These are phyloP conservation scores for Gastracanthus pulcherrimus DNA, from an alignment of 2,888 invertebrate species.

Conservation along the genomic window DNA sequence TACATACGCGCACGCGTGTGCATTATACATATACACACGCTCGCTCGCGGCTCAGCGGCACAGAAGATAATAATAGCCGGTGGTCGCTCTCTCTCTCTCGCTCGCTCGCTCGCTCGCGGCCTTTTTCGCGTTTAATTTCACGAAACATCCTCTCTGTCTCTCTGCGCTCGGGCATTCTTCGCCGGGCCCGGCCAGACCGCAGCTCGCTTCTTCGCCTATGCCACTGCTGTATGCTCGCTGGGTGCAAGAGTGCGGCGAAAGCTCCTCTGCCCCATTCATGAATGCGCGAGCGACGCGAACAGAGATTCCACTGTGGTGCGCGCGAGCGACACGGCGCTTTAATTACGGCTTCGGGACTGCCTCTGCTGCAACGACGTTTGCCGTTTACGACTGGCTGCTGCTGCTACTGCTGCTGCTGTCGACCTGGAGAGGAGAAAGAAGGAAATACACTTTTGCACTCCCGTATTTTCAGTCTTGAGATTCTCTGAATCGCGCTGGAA, in stretches of 20 bases:
- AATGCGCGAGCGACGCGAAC: slow-evolving; percentile 63
- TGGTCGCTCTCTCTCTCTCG: slow-evolving; percentile 41
- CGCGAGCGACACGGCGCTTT: slow-evolving; percentile 61
- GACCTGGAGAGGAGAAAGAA: too few species aligned
- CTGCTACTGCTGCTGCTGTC: too few species aligned
- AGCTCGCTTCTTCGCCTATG: too few species aligned
- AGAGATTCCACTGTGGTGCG: slow-evolving; percentile 65
- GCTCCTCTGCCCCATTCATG: slow-evolving; percentile 66
- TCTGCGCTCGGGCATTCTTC: background rate
- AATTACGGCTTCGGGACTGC: slow-evolving; percentile 59
- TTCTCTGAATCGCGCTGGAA: too few species aligned
- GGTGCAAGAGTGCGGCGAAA: background rate
- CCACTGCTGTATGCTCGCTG: too few species aligned
- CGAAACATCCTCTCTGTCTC: slow-evolving; percentile 8
- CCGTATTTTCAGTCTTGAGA: too few species aligned
- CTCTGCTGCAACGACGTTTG: background rate
- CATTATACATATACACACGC: background rate
- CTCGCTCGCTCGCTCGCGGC: slow-evolving; percentile 43
- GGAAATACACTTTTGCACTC: too few species aligned
- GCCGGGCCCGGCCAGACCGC: background rate
- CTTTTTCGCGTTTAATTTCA: slow-evolving; percentile 53
- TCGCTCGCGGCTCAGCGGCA: background rate
- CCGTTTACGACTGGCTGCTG: too few species aligned
- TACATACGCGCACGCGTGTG: slow-evolving; percentile 15
- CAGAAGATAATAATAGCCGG: slow-evolving; percentile 67